Conservation (phyloP, 2,888 invertebrate species). For the Tethea ocularis region DNA sequence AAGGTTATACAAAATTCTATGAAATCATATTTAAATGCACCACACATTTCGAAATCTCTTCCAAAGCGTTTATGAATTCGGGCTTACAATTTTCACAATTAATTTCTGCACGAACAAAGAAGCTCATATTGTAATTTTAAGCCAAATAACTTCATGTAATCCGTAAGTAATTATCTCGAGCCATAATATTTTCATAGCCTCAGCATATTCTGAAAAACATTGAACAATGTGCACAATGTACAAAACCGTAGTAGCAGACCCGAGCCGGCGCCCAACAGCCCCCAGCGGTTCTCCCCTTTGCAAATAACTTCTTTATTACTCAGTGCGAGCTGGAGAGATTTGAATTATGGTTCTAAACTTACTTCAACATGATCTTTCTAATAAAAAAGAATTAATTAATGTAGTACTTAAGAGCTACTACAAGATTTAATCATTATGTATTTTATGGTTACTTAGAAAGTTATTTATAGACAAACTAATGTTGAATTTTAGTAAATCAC, state of each 20-base stretch:
- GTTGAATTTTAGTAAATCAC: neutral
- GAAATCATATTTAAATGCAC: neutral
- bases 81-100: neutral
- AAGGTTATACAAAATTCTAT: neutral
- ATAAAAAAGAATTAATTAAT: neutral
- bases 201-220: slow-evolving; percentile 1
- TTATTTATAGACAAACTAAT: neutral
- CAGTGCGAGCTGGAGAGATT: neutral
- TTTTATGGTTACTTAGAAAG: neutral
- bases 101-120: neutral
- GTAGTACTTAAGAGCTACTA: neutral
- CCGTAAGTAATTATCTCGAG: slow-evolving; percentile 8
- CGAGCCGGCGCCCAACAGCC: neutral
- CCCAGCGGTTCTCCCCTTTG: neutral
- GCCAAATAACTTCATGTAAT: slow-evolving; percentile 1
- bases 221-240: slow-evolving; percentile 7
- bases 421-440: too few species aligned
- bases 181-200: slow-evolving; percentile 6
- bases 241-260: neutral
- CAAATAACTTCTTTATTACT: slow-evolving; percentile 5
- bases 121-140: neutral
- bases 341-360: neutral
- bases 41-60: neutral
- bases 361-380: neutral
- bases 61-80: neutral